phyloP scores from a whole-genome alignment of 2,888 invertebrate species.

The Eretmocerus hayati region DNA sequence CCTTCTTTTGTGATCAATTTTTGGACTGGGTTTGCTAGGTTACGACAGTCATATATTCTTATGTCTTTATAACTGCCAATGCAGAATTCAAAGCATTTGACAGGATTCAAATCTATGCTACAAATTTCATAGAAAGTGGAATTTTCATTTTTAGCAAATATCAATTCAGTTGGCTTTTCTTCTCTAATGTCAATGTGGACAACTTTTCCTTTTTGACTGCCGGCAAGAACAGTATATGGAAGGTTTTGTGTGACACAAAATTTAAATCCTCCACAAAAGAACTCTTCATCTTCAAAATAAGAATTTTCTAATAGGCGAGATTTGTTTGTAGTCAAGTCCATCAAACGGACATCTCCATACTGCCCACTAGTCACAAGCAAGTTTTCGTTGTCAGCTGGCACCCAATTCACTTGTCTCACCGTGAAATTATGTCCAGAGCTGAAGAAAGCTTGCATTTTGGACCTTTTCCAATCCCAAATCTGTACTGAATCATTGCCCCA shows the following conservation, averaged over 20 bases:
- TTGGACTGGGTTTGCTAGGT: constrained; percentile 5
- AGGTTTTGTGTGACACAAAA: constrained; percentile 4
- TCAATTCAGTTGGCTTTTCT: constrained; percentile 5
- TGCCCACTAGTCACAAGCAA: constrained; percentile 14
- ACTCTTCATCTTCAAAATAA: background rate
- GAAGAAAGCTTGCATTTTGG: constrained; percentile 2
- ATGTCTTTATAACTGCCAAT: constrained; percentile 6
- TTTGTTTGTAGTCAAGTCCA: constrained; percentile 6
- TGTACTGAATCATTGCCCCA: constrained; percentile 14
- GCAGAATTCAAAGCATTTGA: constrained; percentile 13
- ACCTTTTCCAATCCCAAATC: constrained; percentile 9
- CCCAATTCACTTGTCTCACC: background rate
- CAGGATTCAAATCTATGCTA: constrained; percentile 14
- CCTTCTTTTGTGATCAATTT: background rate
- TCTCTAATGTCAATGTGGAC: constrained; percentile 13
- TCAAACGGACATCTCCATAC: constrained; percentile 11
- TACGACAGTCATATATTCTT: constrained; percentile 11
- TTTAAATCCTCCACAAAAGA: constrained; percentile 1
- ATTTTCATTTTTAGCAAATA: constrained; percentile 8
- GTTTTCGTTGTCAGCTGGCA: constrained; percentile 8
- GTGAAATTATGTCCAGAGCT: background rate
- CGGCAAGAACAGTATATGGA: constrained; percentile 12
- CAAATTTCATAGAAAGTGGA: constrained; percentile 8
- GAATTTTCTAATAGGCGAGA: constrained; percentile 4
- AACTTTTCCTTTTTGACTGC: constrained; percentile 9